A percentile compares a stretch with the other conserved stretches of the same genome.
Conservation (phyloP, 2,797 vertebrate species). For the Pogoniulus pusillus region DNA sequence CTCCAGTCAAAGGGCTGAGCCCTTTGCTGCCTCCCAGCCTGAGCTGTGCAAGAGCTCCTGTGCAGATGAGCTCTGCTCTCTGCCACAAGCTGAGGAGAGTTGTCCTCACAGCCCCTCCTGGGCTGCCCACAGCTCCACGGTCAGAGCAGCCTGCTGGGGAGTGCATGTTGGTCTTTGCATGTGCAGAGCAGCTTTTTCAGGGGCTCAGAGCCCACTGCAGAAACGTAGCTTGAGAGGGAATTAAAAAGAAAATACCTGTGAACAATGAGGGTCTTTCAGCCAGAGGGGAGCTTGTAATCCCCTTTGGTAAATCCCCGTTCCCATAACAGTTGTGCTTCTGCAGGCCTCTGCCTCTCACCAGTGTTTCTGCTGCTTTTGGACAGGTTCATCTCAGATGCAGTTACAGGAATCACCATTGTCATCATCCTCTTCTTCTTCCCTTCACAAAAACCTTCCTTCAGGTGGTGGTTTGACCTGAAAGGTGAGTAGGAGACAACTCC, state of each 20-base stretch:
- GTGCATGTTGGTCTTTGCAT: not conserved
- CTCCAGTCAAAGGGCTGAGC: not conserved
- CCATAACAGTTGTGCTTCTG: not conserved
- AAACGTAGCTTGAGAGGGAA: not conserved
- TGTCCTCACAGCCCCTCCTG: not conserved
- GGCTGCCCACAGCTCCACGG: accelerated
- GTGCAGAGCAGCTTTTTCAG: constrained; percentile 6
- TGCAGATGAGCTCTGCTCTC: not conserved
- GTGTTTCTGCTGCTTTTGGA: constrained; percentile 48
- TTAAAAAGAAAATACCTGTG: constrained; percentile 14
- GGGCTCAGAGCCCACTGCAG: not conserved
- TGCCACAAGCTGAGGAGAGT: not conserved
- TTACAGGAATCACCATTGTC: constrained; percentile 91
- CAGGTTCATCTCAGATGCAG: constrained; percentile 94
- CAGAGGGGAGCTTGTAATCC: constrained; percentile 41
- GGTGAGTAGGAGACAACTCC: constrained; percentile 73
- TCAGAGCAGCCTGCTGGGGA: not conserved
- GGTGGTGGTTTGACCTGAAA: constrained; percentile 92
- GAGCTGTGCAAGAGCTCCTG: not conserved
- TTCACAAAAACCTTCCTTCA: constrained; percentile 89
- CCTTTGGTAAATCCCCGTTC: constrained; percentile 48
- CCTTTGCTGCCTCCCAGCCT: not conserved
- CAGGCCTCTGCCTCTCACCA: constrained; percentile 30
- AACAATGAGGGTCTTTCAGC: not conserved
- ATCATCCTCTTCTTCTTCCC: constrained; percentile 96